Percentiles rank a stretch among this genome's conserved stretches.
These are phyloP conservation scores for Sminthurides aquaticus DNA, from an alignment of 2,888 invertebrate genomes.

Conservation along the genomic window DNA sequence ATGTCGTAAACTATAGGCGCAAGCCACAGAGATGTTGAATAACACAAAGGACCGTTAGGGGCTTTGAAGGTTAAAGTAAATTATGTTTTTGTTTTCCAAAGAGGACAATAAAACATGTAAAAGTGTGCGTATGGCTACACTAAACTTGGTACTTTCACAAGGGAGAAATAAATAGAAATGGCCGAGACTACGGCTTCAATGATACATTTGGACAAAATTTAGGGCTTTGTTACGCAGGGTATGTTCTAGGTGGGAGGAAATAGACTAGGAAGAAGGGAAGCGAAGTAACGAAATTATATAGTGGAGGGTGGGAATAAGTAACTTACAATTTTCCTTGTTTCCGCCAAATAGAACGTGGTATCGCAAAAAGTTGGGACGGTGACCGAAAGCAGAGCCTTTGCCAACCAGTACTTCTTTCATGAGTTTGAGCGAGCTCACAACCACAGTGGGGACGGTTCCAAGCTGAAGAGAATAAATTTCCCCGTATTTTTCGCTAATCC, in stretches of 20 bases:
- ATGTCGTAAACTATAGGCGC: no score
- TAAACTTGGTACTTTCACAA: no score
- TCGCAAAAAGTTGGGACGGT: slow-evolving; percentile 70
- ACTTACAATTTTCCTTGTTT: slow-evolving; percentile 79
- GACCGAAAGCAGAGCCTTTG: slow-evolving; percentile 68
- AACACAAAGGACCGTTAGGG: slow-evolving; percentile 31
- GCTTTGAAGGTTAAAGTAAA: slow-evolving; percentile 36
- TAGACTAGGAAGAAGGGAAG: no score
- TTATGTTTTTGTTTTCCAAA: slow-evolving; percentile 32
- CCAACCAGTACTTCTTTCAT: slow-evolving; percentile 40
- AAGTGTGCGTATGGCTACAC: slow-evolving; percentile 3
- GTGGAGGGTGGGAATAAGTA: no score
- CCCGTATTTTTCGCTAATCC: slow-evolving; percentile 36
- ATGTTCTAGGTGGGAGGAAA: no score
- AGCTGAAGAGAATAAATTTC: slow-evolving; percentile 41
- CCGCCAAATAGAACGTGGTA: slow-evolving; percentile 77
- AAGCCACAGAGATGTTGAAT: slow-evolving; percentile 53
- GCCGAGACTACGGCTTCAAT: no score
- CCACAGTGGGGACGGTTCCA: slow-evolving; percentile 38
- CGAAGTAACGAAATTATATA: no score
- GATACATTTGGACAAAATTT: no score
- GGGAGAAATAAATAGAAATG: no score
- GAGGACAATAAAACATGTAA: slow-evolving; percentile 3
- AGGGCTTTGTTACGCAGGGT: no score
- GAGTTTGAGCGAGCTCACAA: slow-evolving; percentile 40